phyloP scores from a whole-genome alignment of 2,113 vertebrate genomes.

The Oryzias curvinotus region DNA sequence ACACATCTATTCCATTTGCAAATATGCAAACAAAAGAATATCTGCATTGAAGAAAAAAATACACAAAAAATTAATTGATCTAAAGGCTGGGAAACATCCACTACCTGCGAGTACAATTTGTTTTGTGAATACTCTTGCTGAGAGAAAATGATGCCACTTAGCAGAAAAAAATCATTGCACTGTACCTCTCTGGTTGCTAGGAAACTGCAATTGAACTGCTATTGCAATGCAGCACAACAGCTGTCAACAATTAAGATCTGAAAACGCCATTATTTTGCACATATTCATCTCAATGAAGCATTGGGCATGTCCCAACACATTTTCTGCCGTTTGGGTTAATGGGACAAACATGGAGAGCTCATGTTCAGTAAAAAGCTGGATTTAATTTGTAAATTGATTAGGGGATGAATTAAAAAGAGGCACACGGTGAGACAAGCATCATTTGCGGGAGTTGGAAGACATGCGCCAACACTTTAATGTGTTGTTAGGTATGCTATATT shows the following conservation, averaged over 20 bases:
- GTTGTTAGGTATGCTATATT: slow-evolving; percentile 57
- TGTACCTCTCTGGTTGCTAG: slow-evolving; percentile 79
- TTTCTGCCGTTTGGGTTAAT: slow-evolving; percentile 74
- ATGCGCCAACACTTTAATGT: slow-evolving; percentile 13
- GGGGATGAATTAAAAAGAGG: slow-evolving; percentile 23
- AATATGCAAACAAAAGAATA: not conserved
- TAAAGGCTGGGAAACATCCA: slow-evolving; percentile 10
- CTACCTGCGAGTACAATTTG: slow-evolving; percentile 24
- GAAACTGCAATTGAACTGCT: slow-evolving; percentile 78
- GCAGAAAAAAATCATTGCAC: slow-evolving; percentile 67
- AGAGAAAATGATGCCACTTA: slow-evolving; percentile 63
- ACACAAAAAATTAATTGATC: not conserved
- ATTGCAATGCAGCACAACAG: slow-evolving; percentile 76
- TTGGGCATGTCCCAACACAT: slow-evolving; percentile 63
- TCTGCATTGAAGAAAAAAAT: not conserved
- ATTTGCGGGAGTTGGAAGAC: slow-evolving; percentile 5
- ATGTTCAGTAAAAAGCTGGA: slow-evolving; percentile 41
- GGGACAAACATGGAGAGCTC: slow-evolving; percentile 58
- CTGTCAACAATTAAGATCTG: slow-evolving; percentile 80
- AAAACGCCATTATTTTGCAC: slow-evolving; percentile 74
- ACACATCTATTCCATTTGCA: slow-evolving; percentile 15
- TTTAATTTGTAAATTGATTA: slow-evolving; percentile 59
- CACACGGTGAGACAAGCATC: slow-evolving; percentile 6
- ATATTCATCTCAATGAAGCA: slow-evolving; percentile 72
- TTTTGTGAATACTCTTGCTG: slow-evolving; percentile 34